Evolutionary conservation across 2,888 invertebrate genomes (phyloP).

Genomic region (Drosophila neotestacea): DNA sequence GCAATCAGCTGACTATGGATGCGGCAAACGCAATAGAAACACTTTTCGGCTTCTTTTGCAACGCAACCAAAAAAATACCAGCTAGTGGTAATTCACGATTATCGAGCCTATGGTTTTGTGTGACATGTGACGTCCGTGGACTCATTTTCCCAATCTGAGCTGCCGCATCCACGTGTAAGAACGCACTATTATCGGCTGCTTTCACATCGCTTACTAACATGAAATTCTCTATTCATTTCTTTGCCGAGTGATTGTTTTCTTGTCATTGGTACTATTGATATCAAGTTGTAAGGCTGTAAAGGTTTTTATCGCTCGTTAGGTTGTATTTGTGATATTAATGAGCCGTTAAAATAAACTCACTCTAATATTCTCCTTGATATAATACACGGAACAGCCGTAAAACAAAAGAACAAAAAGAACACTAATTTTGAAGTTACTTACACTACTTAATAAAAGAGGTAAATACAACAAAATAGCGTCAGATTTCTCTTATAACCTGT

Average conservation of each 20-base stretch:
- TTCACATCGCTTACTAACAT: slow-evolving; percentile 5
- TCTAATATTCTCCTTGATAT: slow-evolving; percentile 36
- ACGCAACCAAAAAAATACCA: too few species aligned
- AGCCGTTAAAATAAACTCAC: slow-evolving; percentile 40
- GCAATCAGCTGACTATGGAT: too few species aligned
- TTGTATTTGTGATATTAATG: slow-evolving; percentile 61
- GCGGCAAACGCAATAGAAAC: too few species aligned
- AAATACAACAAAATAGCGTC: neutral
- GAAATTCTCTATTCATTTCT: neutral
- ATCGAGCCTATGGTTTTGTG: too few species aligned
- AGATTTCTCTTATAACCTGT: neutral
- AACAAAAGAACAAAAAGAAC: slow-evolving; percentile 33
- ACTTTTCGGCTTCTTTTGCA: too few species aligned
- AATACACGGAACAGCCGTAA: slow-evolving; percentile 36
- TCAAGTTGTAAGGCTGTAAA: slow-evolving; percentile 73
- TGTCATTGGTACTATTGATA: slow-evolving; percentile 71
- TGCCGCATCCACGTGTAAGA: too few species aligned
- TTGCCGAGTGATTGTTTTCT: slow-evolving; percentile 40
- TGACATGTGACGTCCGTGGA: too few species aligned
- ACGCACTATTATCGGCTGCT: neutral
- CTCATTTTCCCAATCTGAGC: too few species aligned
- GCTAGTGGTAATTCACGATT: too few species aligned
- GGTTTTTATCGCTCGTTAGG: slow-evolving; percentile 58
- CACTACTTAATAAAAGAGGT: slow-evolving; percentile 27
- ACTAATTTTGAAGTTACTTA: slow-evolving; percentile 24